Conservation (phyloP, 2,888 invertebrate species). For the Sphaerolaimus hirsutus region DNA sequence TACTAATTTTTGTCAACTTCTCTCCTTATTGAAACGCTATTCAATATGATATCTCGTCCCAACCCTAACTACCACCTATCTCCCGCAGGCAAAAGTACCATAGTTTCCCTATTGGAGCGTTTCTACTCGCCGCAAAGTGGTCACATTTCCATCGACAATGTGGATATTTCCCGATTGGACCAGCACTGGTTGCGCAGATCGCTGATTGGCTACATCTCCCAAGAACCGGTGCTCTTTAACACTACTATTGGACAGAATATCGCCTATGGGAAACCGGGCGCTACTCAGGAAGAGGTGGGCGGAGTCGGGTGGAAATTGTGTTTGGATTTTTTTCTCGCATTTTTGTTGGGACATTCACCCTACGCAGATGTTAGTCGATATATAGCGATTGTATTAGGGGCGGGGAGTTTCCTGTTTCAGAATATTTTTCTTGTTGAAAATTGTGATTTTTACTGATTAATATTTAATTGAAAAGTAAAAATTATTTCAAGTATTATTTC, state of each 20-base stretch:
- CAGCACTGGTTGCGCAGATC: slow-evolving; percentile 60
- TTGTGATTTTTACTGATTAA: too few relatives aligned
- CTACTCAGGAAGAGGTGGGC: slow-evolving; percentile 36
- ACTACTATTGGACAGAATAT: slow-evolving; percentile 76
- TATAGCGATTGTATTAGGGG: too few relatives aligned
- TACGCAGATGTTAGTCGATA: too few relatives aligned
- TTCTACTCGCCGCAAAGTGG: slow-evolving; percentile 58
- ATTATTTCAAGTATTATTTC: too few relatives aligned
- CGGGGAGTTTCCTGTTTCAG: too few relatives aligned
- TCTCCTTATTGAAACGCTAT: not conserved
- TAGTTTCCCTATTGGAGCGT: slow-evolving; percentile 61
- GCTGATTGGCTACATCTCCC: slow-evolving; percentile 63
- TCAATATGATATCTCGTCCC: not conserved
- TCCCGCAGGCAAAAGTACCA: slow-evolving; percentile 52
- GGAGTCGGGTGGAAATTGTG: too few relatives aligned
- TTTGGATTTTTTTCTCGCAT: too few relatives aligned
- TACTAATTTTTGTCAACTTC: too few relatives aligned
- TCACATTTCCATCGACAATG: slow-evolving; percentile 47
- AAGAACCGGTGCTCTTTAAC: slow-evolving; percentile 78
- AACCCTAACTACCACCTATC: slow-evolving; percentile 8
- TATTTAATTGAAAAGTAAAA: too few relatives aligned
- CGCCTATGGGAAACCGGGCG: slow-evolving; percentile 46
- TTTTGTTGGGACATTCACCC: too few relatives aligned
- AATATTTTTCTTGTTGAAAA: too few relatives aligned
- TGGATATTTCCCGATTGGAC: slow-evolving; percentile 45